phyloP scores from a whole-genome alignment of 2,113 vertebrate genomes.

The Proterorhinus semilunaris region DNA sequence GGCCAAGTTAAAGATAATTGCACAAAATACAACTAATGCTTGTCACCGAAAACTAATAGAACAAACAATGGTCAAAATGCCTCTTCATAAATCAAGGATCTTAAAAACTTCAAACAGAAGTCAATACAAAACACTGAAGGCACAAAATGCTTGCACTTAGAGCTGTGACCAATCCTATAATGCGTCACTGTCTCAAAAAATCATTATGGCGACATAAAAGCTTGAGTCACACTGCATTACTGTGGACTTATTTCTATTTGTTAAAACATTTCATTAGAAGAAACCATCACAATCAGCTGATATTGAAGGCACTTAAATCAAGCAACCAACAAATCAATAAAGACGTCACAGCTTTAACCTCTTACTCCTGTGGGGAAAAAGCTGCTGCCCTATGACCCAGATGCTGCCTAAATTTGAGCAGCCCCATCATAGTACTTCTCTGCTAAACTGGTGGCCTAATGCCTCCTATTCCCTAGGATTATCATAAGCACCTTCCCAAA shows the following conservation, averaged over 20 bases:
- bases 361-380: constrained; percentile 18
- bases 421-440: constrained; percentile 40
- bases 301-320: not conserved
- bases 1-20: too few relatives aligned
- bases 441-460: constrained; percentile 55
- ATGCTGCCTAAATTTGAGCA: constrained; percentile 27
- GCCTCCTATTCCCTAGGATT: constrained; percentile 60
- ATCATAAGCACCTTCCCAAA: constrained; percentile 55
- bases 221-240: constrained; percentile 19
- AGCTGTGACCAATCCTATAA: constrained; percentile 33
- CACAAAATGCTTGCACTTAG: constrained; percentile 24
- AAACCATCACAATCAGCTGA: not conserved
- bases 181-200: constrained; percentile 35
- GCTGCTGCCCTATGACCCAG: constrained; percentile 30
- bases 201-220: constrained; percentile 25
- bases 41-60: too few relatives aligned
- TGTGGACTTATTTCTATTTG: not conserved
- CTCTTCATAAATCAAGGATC: constrained; percentile 34
- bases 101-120: constrained; percentile 32
- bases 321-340: not conserved
- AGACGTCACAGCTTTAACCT: constrained; percentile 16
- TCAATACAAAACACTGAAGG: constrained; percentile 7
- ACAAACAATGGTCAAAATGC: too few relatives aligned
- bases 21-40: too few relatives aligned
- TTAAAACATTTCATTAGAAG: not conserved